phyloP scores from a whole-genome alignment of 2,888 invertebrate genomes.

The Pheosia tremula region DNA sequence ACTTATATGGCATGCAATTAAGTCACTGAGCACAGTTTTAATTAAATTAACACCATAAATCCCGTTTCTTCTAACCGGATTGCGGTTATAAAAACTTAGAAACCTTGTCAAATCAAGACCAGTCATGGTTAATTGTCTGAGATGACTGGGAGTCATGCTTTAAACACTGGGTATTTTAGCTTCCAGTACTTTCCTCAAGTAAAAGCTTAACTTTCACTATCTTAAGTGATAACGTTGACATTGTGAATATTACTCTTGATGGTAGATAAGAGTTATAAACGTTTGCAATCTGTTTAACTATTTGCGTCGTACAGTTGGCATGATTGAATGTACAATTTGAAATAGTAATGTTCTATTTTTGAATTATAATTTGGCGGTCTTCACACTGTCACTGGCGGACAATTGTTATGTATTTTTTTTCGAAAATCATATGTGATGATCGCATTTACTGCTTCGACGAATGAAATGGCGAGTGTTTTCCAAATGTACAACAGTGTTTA shows the following conservation, averaged over 20 bases:
- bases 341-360: no score
- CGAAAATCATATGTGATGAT: no score
- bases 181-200: conserved; percentile 31
- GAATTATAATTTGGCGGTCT: no score
- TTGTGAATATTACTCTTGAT: conserved; percentile 14
- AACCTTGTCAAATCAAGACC: conserved; percentile 23
- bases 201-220: conserved; percentile 35
- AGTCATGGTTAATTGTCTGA: conserved; percentile 23
- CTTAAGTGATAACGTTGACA: conserved; percentile 16
- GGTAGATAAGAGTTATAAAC: conserved; percentile 1
- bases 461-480: no score
- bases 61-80: conserved; percentile 21
- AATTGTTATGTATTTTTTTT: no score
- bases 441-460: no score
- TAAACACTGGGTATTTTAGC: conserved; percentile 26
- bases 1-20: conserved; percentile 17
- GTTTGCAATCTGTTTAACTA: no score
- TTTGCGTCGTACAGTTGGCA: no score
- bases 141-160: conserved; percentile 10
- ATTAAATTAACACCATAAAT: conserved; percentile 21
- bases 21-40: conserved; percentile 18
- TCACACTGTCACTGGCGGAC: no score
- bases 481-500: no score
- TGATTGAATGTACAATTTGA: no score
- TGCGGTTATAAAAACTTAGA: conserved; percentile 23